phyloP scores from a whole-genome alignment of 2,113 vertebrate species.

The Cercopithecus mona region DNA sequence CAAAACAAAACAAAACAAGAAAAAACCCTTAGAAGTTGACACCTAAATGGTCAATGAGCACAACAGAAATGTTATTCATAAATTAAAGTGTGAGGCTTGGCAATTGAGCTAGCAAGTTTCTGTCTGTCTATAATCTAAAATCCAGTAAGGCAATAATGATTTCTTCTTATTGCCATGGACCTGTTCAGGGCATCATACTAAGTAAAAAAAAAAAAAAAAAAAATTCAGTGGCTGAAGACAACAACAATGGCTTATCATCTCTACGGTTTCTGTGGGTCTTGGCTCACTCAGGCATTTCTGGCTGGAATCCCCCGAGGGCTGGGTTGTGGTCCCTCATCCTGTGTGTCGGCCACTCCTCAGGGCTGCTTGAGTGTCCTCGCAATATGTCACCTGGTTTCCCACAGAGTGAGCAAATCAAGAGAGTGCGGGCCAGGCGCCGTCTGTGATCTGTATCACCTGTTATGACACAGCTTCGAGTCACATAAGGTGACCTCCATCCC shows the following conservation, averaged over 20 bases:
- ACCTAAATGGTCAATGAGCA: neutral
- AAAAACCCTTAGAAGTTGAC: too few species aligned
- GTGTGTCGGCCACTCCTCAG: neutral
- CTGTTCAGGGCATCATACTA: fast-evolving
- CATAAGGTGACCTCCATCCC: neutral
- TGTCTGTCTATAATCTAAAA: neutral
- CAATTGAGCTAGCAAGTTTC: neutral
- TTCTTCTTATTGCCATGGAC: neutral
- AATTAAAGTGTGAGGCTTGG: neutral
- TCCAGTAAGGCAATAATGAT: fast-evolving
- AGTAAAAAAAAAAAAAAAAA: neutral
- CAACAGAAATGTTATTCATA: neutral
- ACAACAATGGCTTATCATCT: fast-evolving
- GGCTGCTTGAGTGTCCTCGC: neutral
- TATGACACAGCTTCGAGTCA: neutral
- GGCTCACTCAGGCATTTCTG: neutral
- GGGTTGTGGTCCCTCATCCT: neutral
- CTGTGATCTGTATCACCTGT: neutral
- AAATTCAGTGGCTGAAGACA: neutral
- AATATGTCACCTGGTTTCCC: neutral
- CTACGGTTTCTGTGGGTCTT: neutral
- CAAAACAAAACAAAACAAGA: too few species aligned
- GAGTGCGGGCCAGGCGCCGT: neutral
- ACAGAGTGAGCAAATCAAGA: neutral
- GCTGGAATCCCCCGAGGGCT: fast-evolving